Evolutionary conservation across 1,140 invertebrate genomes (phyloP).

Genomic region (Ditylenchus dipsaci): DNA sequence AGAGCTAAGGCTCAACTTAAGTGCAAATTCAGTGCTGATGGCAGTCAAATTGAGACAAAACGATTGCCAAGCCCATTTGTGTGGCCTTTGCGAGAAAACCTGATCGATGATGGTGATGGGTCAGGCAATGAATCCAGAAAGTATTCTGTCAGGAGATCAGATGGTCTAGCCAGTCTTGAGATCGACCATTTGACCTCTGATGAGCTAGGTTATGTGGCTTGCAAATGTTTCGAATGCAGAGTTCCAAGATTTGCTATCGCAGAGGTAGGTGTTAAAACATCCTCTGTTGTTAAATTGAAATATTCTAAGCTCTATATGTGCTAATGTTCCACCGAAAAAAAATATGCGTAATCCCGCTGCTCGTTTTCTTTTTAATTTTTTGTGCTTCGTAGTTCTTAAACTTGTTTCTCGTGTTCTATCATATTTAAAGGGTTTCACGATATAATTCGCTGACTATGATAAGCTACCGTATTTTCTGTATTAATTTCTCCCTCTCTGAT

Average conservation of each 20-base stretch:
- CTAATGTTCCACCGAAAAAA: too few relatives aligned
- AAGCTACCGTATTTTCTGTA: too few relatives aligned
- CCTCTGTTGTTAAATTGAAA: too few relatives aligned
- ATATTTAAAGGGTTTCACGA: too few relatives aligned
- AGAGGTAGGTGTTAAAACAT: constrained; percentile 20
- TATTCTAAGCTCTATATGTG: too few relatives aligned
- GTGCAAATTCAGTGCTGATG: background rate
- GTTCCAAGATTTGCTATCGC: constrained; percentile 18
- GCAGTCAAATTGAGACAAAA: background rate
- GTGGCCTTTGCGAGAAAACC: background rate
- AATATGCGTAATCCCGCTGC: too few relatives aligned
- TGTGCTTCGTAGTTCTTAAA: too few relatives aligned
- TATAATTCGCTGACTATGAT: too few relatives aligned
- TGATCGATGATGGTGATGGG: background rate
- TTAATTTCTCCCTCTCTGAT: too few relatives aligned
- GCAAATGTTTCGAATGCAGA: constrained; percentile 22
- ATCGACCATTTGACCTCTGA: background rate
- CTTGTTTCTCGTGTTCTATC: too few relatives aligned
- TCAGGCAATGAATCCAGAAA: background rate
- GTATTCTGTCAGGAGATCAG: background rate
- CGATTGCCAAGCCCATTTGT: background rate
- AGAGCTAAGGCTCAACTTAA: background rate
- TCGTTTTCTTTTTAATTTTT: too few relatives aligned
- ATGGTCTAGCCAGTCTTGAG: background rate
- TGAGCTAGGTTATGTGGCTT: constrained; percentile 20